Conservation (phyloP, 2,888 invertebrate genomes). For the Temnothorax rugatulus region DNA sequence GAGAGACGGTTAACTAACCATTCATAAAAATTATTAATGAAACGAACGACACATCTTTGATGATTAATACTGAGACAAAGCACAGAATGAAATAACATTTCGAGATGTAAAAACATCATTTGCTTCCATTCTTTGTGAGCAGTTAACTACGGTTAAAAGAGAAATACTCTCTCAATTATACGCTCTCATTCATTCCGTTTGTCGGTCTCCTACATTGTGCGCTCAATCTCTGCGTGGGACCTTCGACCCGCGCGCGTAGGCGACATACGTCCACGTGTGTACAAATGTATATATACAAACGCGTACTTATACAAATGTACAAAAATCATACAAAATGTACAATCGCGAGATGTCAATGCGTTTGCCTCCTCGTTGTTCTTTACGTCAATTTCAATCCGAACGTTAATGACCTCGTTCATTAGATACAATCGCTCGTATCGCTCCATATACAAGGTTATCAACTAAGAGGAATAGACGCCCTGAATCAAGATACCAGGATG, state of each 20-base stretch:
- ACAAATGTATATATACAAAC: neutral
- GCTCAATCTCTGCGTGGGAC: slow-evolving; percentile 72
- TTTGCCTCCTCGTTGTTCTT: slow-evolving; percentile 6
- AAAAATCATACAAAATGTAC: neutral
- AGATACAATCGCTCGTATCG: slow-evolving; percentile 5
- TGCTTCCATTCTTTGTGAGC: neutral
- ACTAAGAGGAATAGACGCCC: neutral
- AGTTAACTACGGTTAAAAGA: neutral
- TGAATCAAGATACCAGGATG: neutral
- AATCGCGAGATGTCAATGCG: neutral
- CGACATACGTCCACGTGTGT: slow-evolving; percentile 52
- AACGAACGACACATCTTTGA: neutral
- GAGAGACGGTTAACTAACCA: neutral
- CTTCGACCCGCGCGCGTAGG: slow-evolving; percentile 63
- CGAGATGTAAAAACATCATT: neutral
- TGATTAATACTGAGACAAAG: neutral
- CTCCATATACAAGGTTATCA: neutral
- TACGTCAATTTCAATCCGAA: neutral
- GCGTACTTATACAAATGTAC: neutral
- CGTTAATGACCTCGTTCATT: slow-evolving; percentile 18
- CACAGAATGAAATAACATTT: neutral
- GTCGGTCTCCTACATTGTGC: slow-evolving; percentile 40
- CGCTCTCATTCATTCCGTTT: slow-evolving; percentile 39
- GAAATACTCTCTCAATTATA: slow-evolving; percentile 52
- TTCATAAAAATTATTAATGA: neutral